phyloP scores from a whole-genome alignment of 2,797 vertebrate species.

The Eidolon dupreanum region DNA sequence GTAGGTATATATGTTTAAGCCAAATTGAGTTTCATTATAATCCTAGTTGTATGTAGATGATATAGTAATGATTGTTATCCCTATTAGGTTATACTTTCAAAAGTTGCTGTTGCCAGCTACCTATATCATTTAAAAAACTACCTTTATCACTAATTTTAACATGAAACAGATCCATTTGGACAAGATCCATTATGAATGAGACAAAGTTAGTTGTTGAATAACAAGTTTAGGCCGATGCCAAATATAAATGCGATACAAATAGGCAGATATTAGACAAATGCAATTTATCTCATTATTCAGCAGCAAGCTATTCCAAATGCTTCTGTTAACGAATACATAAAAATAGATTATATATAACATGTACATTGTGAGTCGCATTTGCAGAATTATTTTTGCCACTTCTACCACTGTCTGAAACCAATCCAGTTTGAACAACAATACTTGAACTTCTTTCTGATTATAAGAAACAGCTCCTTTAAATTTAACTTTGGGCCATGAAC shows the following conservation, averaged over 20 bases:
- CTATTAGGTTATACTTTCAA: constrained; percentile 26
- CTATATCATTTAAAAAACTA: constrained; percentile 23
- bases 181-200: constrained; percentile 44
- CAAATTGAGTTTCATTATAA: constrained; percentile 47
- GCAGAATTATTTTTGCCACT: not conserved
- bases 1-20: not conserved
- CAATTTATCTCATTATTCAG: not conserved
- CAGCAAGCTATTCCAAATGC: not conserved
- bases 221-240: not conserved
- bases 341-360: not conserved
- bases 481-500: too few species aligned
- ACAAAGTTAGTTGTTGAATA: constrained; percentile 3
- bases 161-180: constrained; percentile 37
- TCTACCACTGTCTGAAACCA: not conserved
- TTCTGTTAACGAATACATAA: not conserved
- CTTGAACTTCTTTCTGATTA: constrained; percentile 18
- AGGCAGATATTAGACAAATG: not conserved
- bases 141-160: constrained; percentile 55
- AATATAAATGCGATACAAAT: constrained; percentile 37
- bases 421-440: not conserved
- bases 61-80: constrained; percentile 44
- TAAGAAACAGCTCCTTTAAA: not conserved
- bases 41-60: not conserved
- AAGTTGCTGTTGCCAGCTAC: not conserved
- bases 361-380: not conserved